Evolutionary conservation across 2,113 vertebrate genomes (phyloP), one percentile per base, ranked within the genome.

Genomic region (Agapornis roseicollis): DNA sequence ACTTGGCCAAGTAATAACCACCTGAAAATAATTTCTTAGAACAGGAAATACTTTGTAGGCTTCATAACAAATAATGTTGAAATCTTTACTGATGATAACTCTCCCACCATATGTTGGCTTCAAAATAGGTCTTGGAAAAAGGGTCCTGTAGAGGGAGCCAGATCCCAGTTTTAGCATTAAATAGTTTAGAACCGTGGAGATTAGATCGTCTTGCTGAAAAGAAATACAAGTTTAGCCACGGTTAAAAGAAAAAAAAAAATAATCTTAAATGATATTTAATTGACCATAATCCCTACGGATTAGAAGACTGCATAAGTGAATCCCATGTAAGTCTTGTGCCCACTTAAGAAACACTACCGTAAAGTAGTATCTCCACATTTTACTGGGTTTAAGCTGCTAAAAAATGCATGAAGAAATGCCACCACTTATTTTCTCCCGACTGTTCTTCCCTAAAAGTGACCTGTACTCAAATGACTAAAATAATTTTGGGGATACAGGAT

Each of bases 101-200:
- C 33, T 53, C 18, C 18, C 13, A n/a, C 5, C 10, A 1, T 23
- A 37, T 0, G 0, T 12, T 41, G 10, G 4, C 31, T 71, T 68
- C 7, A 49, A 76, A 82, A 29, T 8, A 52, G 7, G 6, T 46
- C 3, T 52, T 39, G 17, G 33, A 33, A 72, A 85, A 81, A 46
- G 14, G 4, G 70, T 58, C 28, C 90, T 76, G 41, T 35, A 83
- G 56, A 63, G 37, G 46, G 29, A 94, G 27, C 29, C 52, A 76
- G 39, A 76, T 71, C 23, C 17, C n/a, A 47, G 15, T 4, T 24
- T 35, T 49, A 44, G 23, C 11, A 52, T 18, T 23, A 19, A 42
- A 11, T 17, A 33, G 3, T 31, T 66, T 5, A 17, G 22, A 53
- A 25, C 13, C 4, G 8, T 1, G 7, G 20, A 58, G 27, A 47